Evolutionary conservation across 2,113 vertebrate species (phyloP).

Genomic region (Anoura caudifer): DNA sequence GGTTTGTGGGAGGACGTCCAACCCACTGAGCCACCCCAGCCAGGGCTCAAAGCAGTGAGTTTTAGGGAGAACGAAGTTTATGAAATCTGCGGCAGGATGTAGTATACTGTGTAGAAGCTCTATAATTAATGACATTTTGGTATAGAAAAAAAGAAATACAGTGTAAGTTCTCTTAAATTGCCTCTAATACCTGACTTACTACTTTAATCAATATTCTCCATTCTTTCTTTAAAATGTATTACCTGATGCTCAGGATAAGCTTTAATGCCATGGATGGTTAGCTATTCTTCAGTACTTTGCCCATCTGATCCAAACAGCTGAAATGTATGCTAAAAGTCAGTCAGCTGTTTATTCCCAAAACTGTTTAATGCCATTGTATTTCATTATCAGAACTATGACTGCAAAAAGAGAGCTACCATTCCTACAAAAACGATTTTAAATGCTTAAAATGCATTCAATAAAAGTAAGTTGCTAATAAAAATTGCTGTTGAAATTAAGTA

Average conservation of each 20-base stretch:
- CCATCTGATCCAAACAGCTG: neutral
- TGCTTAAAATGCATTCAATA: neutral
- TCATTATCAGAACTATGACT: slow-evolving; percentile 3
- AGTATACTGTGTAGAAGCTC: neutral
- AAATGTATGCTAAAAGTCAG: neutral
- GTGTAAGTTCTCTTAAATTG: neutral
- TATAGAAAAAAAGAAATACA: neutral
- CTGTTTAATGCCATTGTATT: neutral
- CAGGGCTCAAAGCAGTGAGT: neutral
- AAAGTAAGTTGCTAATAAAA: slow-evolving; percentile 17
- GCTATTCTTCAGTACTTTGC: neutral
- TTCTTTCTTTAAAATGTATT: slow-evolving; percentile 31
- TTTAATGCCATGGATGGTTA: neutral
- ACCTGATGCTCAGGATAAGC: neutral
- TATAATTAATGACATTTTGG: neutral
- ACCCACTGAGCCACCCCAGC: no score
- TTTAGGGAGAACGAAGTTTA: slow-evolving; percentile 40
- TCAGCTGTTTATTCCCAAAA: neutral
- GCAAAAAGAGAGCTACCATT: neutral
- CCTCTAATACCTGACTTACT: neutral
- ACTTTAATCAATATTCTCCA: neutral
- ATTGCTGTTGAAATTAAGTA: neutral
- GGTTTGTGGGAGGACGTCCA: no score
- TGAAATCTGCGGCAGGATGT: neutral
- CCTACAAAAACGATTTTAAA: slow-evolving; percentile 10